phyloP scores from a whole-genome alignment of 53 echinoderm and acorn worm genomes.

The Arbacia lixula region DNA sequence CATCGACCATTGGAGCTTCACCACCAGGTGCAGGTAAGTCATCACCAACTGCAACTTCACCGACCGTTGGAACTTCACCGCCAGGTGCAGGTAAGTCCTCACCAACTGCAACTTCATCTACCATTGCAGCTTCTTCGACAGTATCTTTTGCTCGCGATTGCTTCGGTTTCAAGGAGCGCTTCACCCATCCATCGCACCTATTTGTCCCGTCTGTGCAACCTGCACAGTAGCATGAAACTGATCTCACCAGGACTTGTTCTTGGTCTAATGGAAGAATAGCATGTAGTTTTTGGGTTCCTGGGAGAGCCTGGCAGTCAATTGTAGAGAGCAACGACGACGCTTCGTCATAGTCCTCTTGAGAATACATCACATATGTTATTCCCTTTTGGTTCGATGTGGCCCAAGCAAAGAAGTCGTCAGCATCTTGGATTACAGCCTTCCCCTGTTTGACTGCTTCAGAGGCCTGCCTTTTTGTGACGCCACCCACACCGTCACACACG shows the following conservation, averaged over 20 bases:
- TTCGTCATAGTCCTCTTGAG: conserved; percentile 32
- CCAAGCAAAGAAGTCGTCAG: conserved; percentile 53
- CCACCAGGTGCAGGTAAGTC: no score
- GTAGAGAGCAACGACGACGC: conserved; percentile 14
- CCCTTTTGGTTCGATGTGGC: conserved; percentile 41
- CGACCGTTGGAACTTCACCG: no score
- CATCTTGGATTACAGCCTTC: conserved; percentile 52
- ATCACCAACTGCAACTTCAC: no score
- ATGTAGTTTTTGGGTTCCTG: conserved; percentile 49
- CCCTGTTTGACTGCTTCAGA: conserved; percentile 59
- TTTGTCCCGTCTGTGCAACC: not conserved
- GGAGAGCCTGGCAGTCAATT: conserved; percentile 15
- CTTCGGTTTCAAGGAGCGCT: conserved; percentile 15
- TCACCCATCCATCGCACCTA: conserved; percentile 57
- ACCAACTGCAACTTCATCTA: no score
- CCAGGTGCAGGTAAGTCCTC: no score
- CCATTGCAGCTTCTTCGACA: no score
- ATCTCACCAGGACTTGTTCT: conserved; percentile 24
- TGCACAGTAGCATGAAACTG: conserved; percentile 43
- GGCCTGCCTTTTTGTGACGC: conserved; percentile 54
- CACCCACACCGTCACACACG: conserved; percentile 56
- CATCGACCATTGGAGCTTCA: no score
- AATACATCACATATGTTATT: conserved; percentile 45
- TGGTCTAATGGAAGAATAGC: conserved; percentile 13
- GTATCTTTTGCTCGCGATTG: no score